Evolutionary conservation across 2,888 invertebrate species (phyloP).

Genomic region (Cepaea hortensis): DNA sequence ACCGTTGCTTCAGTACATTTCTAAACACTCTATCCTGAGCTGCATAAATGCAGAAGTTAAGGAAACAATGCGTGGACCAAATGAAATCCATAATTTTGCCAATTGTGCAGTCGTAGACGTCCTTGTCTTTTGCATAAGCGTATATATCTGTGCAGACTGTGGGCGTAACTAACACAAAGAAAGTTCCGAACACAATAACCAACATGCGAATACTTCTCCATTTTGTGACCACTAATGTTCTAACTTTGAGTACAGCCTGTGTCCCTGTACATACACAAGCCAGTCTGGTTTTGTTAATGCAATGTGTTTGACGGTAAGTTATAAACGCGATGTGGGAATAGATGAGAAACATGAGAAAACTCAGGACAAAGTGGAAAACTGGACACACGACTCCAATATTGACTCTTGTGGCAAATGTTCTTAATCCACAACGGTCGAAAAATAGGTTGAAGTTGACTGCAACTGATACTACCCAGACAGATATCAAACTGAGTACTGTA

Average conservation of each 20-base stretch:
- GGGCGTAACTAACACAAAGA: constrained; percentile 8
- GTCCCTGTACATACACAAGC: background rate
- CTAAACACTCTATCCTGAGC: constrained; percentile 6
- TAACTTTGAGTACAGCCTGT: background rate
- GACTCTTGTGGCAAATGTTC: no score
- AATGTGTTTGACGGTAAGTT: background rate
- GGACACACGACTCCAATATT: background rate
- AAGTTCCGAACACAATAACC: constrained; percentile 21
- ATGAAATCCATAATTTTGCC: background rate
- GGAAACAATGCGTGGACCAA: background rate
- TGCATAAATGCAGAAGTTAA: constrained; percentile 10
- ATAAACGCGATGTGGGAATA: constrained; percentile 15
- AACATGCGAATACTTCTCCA: constrained; percentile 19
- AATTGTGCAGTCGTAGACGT: background rate
- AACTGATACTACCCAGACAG: background rate
- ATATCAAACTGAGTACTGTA: background rate
- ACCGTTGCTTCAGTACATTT: background rate
- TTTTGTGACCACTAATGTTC: background rate
- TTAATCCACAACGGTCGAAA: background rate
- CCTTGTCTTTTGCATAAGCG: background rate
- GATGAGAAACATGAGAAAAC: background rate
- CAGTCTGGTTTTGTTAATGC: background rate
- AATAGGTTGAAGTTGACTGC: background rate
- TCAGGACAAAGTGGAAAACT: background rate
- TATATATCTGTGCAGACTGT: background rate